Conservation (phyloP, 1,140 invertebrate species). For the Batillaria attramentaria region DNA sequence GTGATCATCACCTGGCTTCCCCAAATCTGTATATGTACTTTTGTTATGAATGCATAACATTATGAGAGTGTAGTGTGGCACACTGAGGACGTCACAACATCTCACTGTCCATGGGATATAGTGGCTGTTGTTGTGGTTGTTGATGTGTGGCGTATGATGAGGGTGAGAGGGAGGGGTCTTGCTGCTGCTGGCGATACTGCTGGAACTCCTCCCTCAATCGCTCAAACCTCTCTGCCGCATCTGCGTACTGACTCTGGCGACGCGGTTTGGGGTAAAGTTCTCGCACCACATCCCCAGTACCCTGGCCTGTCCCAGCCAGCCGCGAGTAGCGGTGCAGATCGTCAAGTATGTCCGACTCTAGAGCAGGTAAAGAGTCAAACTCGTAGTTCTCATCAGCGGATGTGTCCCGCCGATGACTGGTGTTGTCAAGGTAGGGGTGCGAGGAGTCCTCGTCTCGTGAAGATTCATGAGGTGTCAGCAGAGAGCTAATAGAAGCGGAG, state of each 20-base stretch:
- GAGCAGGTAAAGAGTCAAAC: constrained; percentile 80
- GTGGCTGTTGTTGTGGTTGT: constrained; percentile 33
- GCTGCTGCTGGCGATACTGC: constrained; percentile 85
- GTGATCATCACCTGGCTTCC: too few relatives aligned
- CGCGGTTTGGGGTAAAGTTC: constrained; percentile 76
- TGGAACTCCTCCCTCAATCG: constrained; percentile 97
- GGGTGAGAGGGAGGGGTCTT: constrained; percentile 19
- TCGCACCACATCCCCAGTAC: constrained; percentile 43
- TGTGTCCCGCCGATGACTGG: constrained; percentile 76
- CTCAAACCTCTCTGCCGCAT: constrained; percentile 85
- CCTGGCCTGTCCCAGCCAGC: constrained; percentile 69
- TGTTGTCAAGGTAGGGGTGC: constrained; percentile 41
- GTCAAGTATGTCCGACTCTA: constrained; percentile 67
- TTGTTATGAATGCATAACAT: too few relatives aligned
- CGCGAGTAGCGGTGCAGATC: constrained; percentile 58
- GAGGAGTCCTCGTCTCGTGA: constrained; percentile 59
- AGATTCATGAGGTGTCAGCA: constrained; percentile 51
- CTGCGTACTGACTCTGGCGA: constrained; percentile 73
- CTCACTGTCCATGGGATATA: constrained; percentile 64
- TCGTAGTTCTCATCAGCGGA: constrained; percentile 97
- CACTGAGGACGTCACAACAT: constrained; percentile 63
- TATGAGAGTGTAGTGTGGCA: neutral
- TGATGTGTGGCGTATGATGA: constrained; percentile 22
- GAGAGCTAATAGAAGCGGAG: constrained; percentile 52
- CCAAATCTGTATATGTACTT: too few relatives aligned